Evolutionary conservation across 2,888 invertebrate species (phyloP).

Genomic region (Amiota communis): DNA sequence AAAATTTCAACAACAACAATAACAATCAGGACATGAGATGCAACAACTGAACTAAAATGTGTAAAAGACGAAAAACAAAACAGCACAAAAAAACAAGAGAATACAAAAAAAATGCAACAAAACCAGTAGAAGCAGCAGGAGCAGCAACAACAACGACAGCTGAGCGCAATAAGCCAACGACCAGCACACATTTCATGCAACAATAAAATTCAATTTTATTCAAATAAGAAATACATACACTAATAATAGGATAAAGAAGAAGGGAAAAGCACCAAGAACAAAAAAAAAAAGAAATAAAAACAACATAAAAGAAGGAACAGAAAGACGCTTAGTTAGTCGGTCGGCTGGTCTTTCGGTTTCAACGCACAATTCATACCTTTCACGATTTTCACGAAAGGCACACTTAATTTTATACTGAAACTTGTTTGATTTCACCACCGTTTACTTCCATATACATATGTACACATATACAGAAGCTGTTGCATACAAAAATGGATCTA

Average conservation of each 20-base stretch:
- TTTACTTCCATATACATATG: too few relatives aligned
- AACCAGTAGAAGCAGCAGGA: conserved; percentile 30
- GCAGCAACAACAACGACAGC: conserved; percentile 14
- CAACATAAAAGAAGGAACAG: conserved; percentile 29
- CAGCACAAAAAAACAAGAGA: background rate
- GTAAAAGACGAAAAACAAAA: background rate
- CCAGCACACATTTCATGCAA: conserved; percentile 65
- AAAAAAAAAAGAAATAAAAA: conserved; percentile 35
- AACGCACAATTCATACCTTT: too few relatives aligned
- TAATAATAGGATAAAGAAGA: too few relatives aligned
- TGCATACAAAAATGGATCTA: background rate
- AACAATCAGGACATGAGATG: conserved; percentile 21
- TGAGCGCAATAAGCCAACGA: conserved; percentile 59
- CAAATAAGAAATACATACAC: too few relatives aligned
- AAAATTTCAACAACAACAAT: conserved; percentile 13
- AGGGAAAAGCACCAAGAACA: conserved; percentile 9
- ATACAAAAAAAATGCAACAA: background rate
- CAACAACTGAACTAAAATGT: background rate
- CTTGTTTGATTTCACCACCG: too few relatives aligned
- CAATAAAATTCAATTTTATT: conserved; percentile 19
- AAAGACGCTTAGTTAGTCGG: background rate
- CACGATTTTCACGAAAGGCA: too few relatives aligned
- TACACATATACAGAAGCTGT: too few relatives aligned
- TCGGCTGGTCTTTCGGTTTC: too few relatives aligned
- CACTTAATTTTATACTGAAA: too few relatives aligned